Evolutionary conservation across 2,797 vertebrate genomes (phyloP), one percentile per base, ranked within the genome.

Genomic region (Centropyge bicolor): DNA sequence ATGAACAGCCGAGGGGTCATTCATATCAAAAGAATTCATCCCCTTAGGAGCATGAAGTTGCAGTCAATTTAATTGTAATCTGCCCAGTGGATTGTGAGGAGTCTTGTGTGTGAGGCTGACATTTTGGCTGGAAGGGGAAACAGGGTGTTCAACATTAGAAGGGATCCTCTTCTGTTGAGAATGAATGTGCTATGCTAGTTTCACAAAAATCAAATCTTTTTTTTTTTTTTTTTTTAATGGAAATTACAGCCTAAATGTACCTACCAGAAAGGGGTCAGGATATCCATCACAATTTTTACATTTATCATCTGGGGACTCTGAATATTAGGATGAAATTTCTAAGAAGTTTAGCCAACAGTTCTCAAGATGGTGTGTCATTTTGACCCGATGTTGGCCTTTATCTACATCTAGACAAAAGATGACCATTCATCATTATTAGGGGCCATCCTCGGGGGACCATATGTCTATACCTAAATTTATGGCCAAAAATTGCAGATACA

Each of bases 1-100:
- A 71, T 74, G 31, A 74, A 80, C 38, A 46, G 75, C 16, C 7
- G 6, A 57, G 52, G 31, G 65, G 31, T 68, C 40, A 27, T 52
- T 80, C 3, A 52, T 61, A 74, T 67, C 43, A 61, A 76, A 73
- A 69, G 14, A 60, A 48, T 63, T 62, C 36, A 22, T 75, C 68
- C 36, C n/a, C 35, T 45, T 35, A 16, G 20, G 70, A 57, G 56
- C 1, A 22, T 2, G 12, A 70, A 57, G 52, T 24, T 65, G 40
- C 70, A 40, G 52, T 49, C 31, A 20, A 11, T 77, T 62, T 52
- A 45, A 74, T 40, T 70, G 14, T 38, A 66, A 77, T 56, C 63
- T 36, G 57, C 40, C 56, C 52, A 14, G 17, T 54, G 41, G 56
- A 70, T 22, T 38, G 55, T 13, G 10, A 49, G 38, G 45, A 43